Conservation (phyloP, 2,888 invertebrate genomes). For the Polyommatus iphigenia region DNA sequence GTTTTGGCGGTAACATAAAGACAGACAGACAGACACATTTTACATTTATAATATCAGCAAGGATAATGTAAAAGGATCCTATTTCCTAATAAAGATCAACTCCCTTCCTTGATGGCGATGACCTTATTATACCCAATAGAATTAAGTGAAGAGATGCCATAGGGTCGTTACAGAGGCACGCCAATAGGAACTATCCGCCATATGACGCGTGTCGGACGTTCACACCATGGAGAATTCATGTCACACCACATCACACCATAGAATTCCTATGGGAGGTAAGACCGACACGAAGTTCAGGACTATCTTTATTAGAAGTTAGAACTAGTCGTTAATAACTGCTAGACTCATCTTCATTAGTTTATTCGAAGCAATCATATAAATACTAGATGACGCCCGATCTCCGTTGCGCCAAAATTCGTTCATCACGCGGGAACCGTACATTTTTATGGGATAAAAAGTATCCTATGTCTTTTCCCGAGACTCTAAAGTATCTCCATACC, state of each 20-base stretch:
- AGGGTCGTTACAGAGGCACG: neutral
- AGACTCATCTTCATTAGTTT: no score
- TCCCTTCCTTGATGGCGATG: neutral
- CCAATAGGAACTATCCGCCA: neutral
- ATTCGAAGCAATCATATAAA: no score
- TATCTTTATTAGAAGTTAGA: no score
- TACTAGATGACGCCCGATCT: no score
- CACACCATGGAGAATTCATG: neutral
- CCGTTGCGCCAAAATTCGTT: no score
- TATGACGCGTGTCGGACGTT: neutral
- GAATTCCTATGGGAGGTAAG: neutral
- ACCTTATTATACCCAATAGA: neutral
- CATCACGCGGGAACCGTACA: no score
- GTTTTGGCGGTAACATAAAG: neutral
- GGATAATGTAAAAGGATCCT: no score
- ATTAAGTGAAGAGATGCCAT: neutral
- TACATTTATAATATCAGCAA: no score
- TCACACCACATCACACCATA: neutral
- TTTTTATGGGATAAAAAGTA: no score
- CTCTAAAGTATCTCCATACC: no score
- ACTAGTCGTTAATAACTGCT: no score
- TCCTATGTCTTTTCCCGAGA: no score
- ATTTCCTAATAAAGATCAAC: neutral
- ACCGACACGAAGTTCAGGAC: neutral
- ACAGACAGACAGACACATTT: neutral